A percentile compares a stretch with the other conserved stretches of the same genome.
These are phyloP conservation scores for Eilema caniola DNA, from an alignment of 2,888 invertebrate species.

Conservation along the genomic window DNA sequence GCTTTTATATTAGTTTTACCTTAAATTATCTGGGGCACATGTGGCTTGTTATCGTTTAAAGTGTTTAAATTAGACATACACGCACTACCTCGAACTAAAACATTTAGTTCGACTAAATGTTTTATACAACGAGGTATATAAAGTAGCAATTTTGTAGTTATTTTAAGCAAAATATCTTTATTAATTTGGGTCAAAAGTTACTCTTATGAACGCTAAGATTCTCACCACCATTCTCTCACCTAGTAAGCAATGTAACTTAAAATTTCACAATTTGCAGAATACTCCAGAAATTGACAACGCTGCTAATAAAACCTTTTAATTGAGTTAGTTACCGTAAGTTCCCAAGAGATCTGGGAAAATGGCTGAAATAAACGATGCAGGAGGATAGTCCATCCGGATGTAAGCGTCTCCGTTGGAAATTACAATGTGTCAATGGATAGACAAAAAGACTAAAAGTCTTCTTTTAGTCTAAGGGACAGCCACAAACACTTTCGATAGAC, in stretches of 20 bases:
- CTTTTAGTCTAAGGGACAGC: no score
- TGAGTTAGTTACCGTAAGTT: no score
- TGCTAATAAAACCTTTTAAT: no score
- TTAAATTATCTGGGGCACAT: conserved; percentile 68
- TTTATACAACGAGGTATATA: background rate
- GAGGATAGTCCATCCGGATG: background rate
- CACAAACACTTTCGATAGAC: background rate
- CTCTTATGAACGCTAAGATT: no score
- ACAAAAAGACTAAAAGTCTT: no score
- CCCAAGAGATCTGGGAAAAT: background rate
- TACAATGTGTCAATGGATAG: background rate
- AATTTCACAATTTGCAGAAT: no score
- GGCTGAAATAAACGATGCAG: background rate
- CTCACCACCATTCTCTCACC: no score
- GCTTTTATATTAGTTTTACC: conserved; percentile 50
- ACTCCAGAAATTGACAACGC: no score
- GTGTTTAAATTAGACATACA: conserved; percentile 17
- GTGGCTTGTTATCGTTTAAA: conserved; percentile 52
- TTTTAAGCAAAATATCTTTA: no score
- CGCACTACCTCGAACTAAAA: background rate
- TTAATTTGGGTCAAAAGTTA: no score
- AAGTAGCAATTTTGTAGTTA: no score
- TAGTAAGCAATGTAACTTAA: no score
- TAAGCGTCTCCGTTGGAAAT: background rate
- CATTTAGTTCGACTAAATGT: background rate